phyloP scores from a whole-genome alignment of 2,113 vertebrate genomes.

The Callorhinus ursinus region DNA sequence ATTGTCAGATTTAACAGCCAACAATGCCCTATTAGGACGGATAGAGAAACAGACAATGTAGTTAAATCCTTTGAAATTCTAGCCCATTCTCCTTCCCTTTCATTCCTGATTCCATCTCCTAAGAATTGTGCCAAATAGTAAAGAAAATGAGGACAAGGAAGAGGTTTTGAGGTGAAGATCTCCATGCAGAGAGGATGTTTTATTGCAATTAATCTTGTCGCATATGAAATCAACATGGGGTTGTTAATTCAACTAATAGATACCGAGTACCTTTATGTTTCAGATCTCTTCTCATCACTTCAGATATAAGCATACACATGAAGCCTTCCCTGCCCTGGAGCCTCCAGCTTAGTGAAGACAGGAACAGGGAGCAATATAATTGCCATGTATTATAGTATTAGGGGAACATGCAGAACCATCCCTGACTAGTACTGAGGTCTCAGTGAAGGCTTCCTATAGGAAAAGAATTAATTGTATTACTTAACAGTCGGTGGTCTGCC shows the following conservation, averaged over 20 bases:
- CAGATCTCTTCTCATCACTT: not conserved
- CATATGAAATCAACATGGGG: not conserved
- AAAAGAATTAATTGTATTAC: not conserved
- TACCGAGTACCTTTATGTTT: not conserved
- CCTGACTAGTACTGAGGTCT: not conserved
- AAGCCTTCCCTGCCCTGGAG: not conserved
- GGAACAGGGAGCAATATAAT: not conserved
- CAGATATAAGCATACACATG: not conserved
- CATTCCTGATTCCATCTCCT: not conserved
- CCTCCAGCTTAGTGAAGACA: not conserved
- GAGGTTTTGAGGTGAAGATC: not conserved
- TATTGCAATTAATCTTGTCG: not conserved
- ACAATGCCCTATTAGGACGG: not conserved
- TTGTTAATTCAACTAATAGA: not conserved
- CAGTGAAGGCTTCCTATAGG: not conserved
- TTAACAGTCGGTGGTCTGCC: not conserved
- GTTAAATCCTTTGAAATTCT: not conserved
- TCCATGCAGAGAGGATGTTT: not conserved
- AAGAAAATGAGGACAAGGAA: not conserved
- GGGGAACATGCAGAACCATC: not conserved
- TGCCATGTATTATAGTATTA: too few relatives aligned
- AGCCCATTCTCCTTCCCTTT: not conserved
- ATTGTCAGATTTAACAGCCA: constrained; percentile 21
- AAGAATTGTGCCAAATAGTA: not conserved
- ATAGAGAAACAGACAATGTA: not conserved